These are phyloP conservation scores for Coelopa pilipes DNA, from an alignment of 2,888 invertebrate genomes.

Conservation along the genomic window DNA sequence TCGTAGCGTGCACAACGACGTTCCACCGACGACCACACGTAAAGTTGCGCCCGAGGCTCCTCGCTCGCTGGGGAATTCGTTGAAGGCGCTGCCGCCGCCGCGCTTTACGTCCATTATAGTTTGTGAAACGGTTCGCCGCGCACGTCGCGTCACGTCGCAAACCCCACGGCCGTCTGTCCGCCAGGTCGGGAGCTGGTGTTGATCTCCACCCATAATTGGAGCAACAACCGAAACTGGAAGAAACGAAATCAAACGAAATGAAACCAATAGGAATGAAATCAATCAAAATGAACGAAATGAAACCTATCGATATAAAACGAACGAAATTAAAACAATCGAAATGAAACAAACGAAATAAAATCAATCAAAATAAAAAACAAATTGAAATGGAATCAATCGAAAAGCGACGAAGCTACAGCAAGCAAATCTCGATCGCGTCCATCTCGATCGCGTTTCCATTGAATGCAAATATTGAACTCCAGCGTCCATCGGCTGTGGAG, in stretches of 20 bases:
- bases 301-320: background rate
- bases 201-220: background rate
- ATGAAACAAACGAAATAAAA: too few relatives aligned
- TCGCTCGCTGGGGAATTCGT: background rate
- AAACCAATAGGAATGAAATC: background rate
- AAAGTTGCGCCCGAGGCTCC: too few relatives aligned
- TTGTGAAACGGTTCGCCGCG: constrained; percentile 25
- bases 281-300: background rate
- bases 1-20: too few relatives aligned
- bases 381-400: too few relatives aligned
- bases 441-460: too few relatives aligned
- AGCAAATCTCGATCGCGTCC: too few relatives aligned
- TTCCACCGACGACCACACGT: too few relatives aligned
- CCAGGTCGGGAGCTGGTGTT: too few relatives aligned
- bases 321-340: background rate
- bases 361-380: too few relatives aligned
- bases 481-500: too few relatives aligned
- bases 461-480: too few relatives aligned
- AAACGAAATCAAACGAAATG: background rate
- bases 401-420: too few relatives aligned
- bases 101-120: background rate
- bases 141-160: background rate
- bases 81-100: background rate
- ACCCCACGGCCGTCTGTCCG: background rate
- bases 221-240: background rate